Base-by-base conservation (phyloP, 1,140 invertebrate species). In the Oryctes rhinoceros region DNA sequence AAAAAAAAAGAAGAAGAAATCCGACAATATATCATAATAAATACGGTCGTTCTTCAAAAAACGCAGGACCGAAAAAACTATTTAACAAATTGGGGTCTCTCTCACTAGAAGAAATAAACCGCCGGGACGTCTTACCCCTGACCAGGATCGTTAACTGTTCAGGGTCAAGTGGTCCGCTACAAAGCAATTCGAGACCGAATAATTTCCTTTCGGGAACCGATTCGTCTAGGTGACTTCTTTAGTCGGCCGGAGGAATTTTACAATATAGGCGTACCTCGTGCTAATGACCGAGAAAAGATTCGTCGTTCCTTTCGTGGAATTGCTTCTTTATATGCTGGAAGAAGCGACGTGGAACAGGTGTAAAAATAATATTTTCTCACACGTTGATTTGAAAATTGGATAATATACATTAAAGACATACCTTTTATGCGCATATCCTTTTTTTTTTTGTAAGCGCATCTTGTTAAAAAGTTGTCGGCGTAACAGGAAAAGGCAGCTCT, bases 1-100 rank as follows among this genome's bases (percentile, higher is more conserved):
- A 24, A 30, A 30, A 30, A 30, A 30, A 30, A 30, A 30, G 24
- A 30, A 30, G 24, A 30, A 74, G 39, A 24, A 74, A 74, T 74
- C 20, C 67, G 67, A 74, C 67, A 74, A 74, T 74, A 74, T 74
- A 74, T 74, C 67, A 74, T 74, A 74, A 74, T 74, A 74, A 74
- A 74, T 15, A 15, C 39, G 4, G 18, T 20, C 67, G 39, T 74
- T 74, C 18, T 74, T 74, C 67, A 74, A 74, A 74, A 74, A 44
- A 67, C 39, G 39, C 49, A 53, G 49, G n/a, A 53, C 11, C 49
- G 49, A 53, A 53, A 18, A 53, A 44, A 35, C 67, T 37, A 37
- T 74, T 74, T 74, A 74, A 74, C 67, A 74, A 74, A 74, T 74
- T 74, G 67, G 67, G 67, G 67, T 74, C 39, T 44, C 39, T 44